Base-by-base conservation (phyloP, 2,113 vertebrate genomes). In the Psittacula cyanocephala region DNA sequence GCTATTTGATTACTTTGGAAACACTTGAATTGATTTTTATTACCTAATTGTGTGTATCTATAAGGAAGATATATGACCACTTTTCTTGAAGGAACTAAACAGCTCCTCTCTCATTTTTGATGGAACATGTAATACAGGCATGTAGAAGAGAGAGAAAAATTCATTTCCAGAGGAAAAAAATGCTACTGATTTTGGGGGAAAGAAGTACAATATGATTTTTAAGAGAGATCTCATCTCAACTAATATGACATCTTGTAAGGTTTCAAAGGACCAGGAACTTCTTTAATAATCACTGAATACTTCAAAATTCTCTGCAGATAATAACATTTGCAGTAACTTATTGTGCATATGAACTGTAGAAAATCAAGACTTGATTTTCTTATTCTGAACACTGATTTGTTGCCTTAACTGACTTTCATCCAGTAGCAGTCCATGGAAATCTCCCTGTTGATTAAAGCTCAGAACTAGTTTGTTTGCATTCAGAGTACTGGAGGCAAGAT, bases 11-110 rank as follows among this genome's bases (percentile, higher is more conserved):
- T 96, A 94, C 80, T 67, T 79, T 92, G 90, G 93, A 97, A 97
- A 93, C 25, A 92, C 89, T 79, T 89, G 65, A 79, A 92, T 93
- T 93, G 80, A 88, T 93, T 95, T 97, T 96, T 91, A 92, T 96
- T 86, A 72, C 69, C 62, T 65, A 69, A 59, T 84, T 9, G 6
- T 79, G 69, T 89, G 70, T 65, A 44, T 84, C 62, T 72, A 5
- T 81, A 89, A 91, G 65, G 62, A 96, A 86, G 92, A 96, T 79
- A 4, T 95, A 93, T 76, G 72, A 86, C 37, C 46, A 18, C 20
- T 74, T 11, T 70, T 77, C 46, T 69, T 79, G 80, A 44, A 81
- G 75, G 52, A 88, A 81, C 39, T 71, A 62, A 93, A 70, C 17
- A 91, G 62, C 31, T 60, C 20, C 29, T 88, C 33, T 55, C 17